A percentile compares a stretch with the other conserved stretches of the same genome.
Evolutionary conservation across 1,140 invertebrate species (phyloP).

Genomic region (Condylostylus longicornis): DNA sequence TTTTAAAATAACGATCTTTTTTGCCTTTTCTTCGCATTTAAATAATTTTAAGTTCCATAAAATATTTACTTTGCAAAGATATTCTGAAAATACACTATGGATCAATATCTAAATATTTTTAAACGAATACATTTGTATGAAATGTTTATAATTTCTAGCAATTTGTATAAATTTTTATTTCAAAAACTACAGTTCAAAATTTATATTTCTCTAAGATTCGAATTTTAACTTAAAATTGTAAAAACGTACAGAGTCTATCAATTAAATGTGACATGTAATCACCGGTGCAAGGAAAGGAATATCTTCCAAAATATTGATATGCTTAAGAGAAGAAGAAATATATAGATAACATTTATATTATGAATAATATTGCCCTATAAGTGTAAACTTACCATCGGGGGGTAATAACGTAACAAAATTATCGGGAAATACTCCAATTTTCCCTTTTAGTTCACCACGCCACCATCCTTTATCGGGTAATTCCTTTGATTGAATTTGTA

Average conservation of each 20-base stretch:
- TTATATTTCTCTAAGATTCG: too few relatives aligned
- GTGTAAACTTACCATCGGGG: constrained; percentile 28
- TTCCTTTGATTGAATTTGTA: constrained; percentile 73
- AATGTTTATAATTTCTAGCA: too few relatives aligned
- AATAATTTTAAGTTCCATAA: too few relatives aligned
- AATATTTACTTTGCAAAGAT: too few relatives aligned
- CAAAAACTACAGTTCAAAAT: too few relatives aligned
- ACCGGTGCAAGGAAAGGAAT: neutral
- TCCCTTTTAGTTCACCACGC: constrained; percentile 82
- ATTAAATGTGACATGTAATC: neutral
- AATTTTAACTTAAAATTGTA: too few relatives aligned
- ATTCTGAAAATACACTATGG: too few relatives aligned
- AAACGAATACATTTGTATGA: too few relatives aligned
- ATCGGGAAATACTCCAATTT: constrained; percentile 87
- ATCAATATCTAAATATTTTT: too few relatives aligned
- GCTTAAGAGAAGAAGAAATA: neutral
- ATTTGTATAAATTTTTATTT: too few relatives aligned
- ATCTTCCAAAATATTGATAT: neutral
- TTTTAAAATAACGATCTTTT: too few relatives aligned
- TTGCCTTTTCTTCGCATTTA: too few relatives aligned
- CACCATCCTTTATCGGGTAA: constrained; percentile 93
- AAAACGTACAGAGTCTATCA: neutral
- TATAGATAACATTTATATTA: constrained; percentile 1
- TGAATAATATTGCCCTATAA: neutral
- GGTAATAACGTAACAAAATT: constrained; percentile 76